phyloP scores from a whole-genome alignment of 2,888 invertebrate species.

The Hyposoter dolosus region DNA sequence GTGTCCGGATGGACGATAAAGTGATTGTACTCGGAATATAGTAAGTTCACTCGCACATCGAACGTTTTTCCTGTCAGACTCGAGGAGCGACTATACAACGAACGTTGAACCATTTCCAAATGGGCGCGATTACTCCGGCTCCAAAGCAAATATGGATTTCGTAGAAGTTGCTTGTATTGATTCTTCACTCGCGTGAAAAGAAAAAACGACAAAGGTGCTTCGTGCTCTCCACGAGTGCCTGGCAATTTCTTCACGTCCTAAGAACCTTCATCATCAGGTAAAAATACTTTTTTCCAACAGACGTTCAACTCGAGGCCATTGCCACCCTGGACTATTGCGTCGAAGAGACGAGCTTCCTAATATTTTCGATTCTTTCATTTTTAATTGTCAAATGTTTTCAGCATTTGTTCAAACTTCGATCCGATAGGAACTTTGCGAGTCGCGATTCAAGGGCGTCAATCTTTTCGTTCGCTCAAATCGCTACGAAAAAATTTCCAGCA shows the following conservation, averaged over 20 bases:
- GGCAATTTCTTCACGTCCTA: neutral
- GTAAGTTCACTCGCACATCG: slow-evolving; percentile 9
- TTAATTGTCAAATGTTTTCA: neutral
- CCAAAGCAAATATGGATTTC: slow-evolving; percentile 18
- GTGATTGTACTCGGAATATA: slow-evolving; percentile 26
- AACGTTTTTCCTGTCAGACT: slow-evolving; percentile 17
- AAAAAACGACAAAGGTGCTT: neutral
- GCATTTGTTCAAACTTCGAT: neutral
- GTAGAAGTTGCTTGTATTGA: slow-evolving; percentile 7
- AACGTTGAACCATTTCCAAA: slow-evolving; percentile 9
- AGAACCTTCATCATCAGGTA: neutral
- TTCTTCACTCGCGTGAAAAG: neutral
- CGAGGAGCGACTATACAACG: neutral
- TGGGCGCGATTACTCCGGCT: neutral
- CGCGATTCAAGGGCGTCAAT: neutral
- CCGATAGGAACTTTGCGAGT: neutral
- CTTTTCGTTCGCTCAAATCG: neutral
- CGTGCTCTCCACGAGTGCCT: neutral
- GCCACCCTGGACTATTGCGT: neutral
- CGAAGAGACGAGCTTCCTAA: neutral
- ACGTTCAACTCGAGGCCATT: neutral
- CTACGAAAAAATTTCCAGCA: no score
- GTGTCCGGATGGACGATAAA: slow-evolving; percentile 45
- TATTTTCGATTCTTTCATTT: neutral
- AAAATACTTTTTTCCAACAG: neutral